Evolutionary conservation across 2,888 invertebrate genomes (phyloP).

Genomic region (Caenorhabditis plicata): DNA sequence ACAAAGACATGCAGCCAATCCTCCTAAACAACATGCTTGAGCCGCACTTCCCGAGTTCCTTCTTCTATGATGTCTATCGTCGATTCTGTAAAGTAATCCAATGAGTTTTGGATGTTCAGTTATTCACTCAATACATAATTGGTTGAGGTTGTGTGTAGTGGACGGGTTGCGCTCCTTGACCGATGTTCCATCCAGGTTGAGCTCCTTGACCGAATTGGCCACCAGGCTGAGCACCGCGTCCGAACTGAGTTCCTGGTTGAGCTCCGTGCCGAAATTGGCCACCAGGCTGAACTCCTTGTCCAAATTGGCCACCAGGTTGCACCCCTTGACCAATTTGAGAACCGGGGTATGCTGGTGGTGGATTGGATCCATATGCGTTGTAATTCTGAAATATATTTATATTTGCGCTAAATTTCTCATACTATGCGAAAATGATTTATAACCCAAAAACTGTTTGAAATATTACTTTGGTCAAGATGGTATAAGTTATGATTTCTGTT

Average conservation of each 20-base stretch:
- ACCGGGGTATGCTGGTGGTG: conserved; percentile 12
- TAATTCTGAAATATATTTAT: conserved; percentile 5
- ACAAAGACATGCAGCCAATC: conserved; percentile 20
- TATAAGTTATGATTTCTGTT: no score
- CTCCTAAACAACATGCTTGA: conserved; percentile 26
- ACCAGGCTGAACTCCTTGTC: conserved; percentile 24
- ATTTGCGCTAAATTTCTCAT: no score
- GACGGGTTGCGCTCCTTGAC: conserved; percentile 21
- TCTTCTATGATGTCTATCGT: conserved; percentile 14
- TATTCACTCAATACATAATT: conserved; percentile 15
- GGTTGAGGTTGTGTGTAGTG: conserved; percentile 25
- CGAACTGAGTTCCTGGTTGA: conserved; percentile 19
- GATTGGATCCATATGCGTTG: conserved; percentile 16
- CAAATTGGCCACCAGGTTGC: conserved; percentile 17
- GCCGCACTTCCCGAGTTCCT: conserved; percentile 12
- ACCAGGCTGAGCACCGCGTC: conserved; percentile 24
- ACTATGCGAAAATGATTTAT: no score
- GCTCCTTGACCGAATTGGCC: background rate
- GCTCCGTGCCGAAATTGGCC: background rate
- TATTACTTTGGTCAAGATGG: no score
- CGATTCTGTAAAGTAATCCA: conserved; percentile 26
- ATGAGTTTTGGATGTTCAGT: no score
- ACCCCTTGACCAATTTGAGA: conserved; percentile 21
- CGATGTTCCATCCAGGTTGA: conserved; percentile 18
- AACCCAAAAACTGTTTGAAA: no score